phyloP scores from a whole-genome alignment of 2,888 invertebrate genomes.

The Alsophila aescularia region DNA sequence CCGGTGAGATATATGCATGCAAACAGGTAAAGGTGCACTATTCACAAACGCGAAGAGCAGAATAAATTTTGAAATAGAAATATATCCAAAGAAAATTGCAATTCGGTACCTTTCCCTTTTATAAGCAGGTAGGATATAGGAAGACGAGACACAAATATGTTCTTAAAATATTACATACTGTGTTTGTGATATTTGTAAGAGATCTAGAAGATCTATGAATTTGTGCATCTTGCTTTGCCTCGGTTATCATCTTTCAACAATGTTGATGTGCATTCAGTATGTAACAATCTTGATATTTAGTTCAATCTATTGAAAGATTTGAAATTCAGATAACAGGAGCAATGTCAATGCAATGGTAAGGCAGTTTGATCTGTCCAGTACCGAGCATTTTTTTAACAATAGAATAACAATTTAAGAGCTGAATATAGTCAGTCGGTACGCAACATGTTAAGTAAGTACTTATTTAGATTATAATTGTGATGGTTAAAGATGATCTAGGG shows the following conservation, averaged over 20 bases:
- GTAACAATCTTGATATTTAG: constrained; percentile 5
- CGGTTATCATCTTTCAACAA: background rate
- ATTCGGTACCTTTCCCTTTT: constrained; percentile 20
- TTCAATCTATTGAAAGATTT: background rate
- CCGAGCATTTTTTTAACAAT: too few relatives aligned
- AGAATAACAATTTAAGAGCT: too few relatives aligned
- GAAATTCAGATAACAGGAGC: background rate
- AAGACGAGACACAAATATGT: constrained; percentile 58
- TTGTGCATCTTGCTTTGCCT: constrained; percentile 50
- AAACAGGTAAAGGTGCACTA: constrained; percentile 75
- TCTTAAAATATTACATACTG: constrained; percentile 43
- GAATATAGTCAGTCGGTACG: too few relatives aligned
- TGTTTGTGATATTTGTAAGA: constrained; percentile 44
- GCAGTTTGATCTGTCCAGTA: too few relatives aligned
- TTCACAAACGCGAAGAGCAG: constrained; percentile 69
- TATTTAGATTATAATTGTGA: constrained; percentile 2
- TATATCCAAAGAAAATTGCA: constrained; percentile 16
- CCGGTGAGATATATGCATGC: constrained; percentile 74
- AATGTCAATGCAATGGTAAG: background rate
- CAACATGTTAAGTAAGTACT: too few relatives aligned
- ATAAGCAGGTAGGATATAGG: constrained; percentile 46
- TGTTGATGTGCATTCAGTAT: background rate
- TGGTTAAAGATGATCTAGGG: background rate
- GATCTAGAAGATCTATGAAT: constrained; percentile 50
- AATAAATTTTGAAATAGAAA: constrained; percentile 54